Conservation (phyloP, 1,140 invertebrate genomes). For the Sycophaga agraensis region DNA sequence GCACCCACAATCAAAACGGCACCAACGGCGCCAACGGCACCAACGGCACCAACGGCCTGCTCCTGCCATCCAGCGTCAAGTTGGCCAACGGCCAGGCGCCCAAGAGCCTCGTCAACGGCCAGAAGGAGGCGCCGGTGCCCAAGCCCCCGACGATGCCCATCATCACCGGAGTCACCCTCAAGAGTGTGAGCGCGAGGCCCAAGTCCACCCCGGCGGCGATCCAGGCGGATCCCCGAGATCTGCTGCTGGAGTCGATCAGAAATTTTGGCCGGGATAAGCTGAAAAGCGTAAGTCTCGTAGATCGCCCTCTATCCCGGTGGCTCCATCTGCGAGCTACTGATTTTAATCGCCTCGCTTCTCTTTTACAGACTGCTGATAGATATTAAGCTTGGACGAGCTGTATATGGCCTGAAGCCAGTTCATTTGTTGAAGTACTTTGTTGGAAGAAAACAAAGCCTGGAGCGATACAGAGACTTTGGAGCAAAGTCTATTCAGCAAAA, state of each 20-base stretch:
- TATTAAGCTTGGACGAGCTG: slow-evolving; percentile 25
- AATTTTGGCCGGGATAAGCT: slow-evolving; percentile 66
- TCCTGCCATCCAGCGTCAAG: background rate
- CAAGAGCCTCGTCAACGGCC: slow-evolving; percentile 37
- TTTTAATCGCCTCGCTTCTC: slow-evolving; percentile 8
- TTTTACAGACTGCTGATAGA: slow-evolving; percentile 36
- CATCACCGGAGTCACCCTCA: slow-evolving; percentile 51
- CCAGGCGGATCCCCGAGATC: slow-evolving; percentile 63
- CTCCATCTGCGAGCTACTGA: too few relatives aligned
- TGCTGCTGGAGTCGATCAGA: slow-evolving; percentile 72
- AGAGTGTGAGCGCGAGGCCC: slow-evolving; percentile 42
- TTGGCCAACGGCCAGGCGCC: slow-evolving; percentile 25
- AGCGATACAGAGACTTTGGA: slow-evolving; percentile 5
- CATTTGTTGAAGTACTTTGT: background rate
- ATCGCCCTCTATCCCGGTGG: too few relatives aligned
- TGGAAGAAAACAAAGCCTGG: slow-evolving; percentile 4
- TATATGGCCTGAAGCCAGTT: background rate
- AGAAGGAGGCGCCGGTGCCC: slow-evolving; percentile 32
- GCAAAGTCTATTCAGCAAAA: slow-evolving; percentile 1
- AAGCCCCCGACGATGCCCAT: slow-evolving; percentile 55
- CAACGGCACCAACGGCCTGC: background rate
- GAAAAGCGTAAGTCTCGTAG: slow-evolving; percentile 58
- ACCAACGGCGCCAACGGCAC: background rate
- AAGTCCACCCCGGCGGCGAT: slow-evolving; percentile 36
- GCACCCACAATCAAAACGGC: background rate